Evolutionary conservation across 2,797 vertebrate genomes (phyloP).

Genomic region (Cephalopachus bancanus): DNA sequence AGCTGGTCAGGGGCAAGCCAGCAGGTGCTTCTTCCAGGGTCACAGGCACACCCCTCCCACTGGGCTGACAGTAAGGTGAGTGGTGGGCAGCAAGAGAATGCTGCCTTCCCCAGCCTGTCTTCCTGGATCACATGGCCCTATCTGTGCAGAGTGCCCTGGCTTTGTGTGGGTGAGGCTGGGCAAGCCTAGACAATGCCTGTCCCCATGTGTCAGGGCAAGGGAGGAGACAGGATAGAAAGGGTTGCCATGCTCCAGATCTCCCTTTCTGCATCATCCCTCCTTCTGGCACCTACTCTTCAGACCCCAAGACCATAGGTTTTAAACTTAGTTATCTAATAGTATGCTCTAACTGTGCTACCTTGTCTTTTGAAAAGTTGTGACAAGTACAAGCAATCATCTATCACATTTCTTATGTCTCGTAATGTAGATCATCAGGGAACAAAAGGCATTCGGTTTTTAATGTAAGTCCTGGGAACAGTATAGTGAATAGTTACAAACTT

Average conservation of each 20-base stretch:
- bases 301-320: background rate
- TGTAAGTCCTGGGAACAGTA: background rate
- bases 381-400: background rate
- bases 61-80: background rate
- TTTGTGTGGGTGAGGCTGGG: background rate
- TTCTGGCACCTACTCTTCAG: background rate
- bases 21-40: conserved; percentile 53
- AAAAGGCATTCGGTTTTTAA: background rate
- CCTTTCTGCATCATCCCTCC: background rate
- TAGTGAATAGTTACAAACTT: background rate
- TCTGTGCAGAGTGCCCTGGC: background rate
- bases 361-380: background rate
- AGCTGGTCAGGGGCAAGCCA: background rate
- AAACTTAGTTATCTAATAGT: conserved; percentile 30
- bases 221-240: background rate
- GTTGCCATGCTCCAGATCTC: background rate
- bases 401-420: background rate
- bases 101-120: no score
- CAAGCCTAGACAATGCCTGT: no score
- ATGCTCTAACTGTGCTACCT: background rate
- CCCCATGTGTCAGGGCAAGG: background rate
- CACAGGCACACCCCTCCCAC: background rate
- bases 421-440: background rate
- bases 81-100: background rate
- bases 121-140: background rate